Evolutionary conservation across 2,888 invertebrate species (phyloP).

Genomic region (Chloroclystis v-ata): DNA sequence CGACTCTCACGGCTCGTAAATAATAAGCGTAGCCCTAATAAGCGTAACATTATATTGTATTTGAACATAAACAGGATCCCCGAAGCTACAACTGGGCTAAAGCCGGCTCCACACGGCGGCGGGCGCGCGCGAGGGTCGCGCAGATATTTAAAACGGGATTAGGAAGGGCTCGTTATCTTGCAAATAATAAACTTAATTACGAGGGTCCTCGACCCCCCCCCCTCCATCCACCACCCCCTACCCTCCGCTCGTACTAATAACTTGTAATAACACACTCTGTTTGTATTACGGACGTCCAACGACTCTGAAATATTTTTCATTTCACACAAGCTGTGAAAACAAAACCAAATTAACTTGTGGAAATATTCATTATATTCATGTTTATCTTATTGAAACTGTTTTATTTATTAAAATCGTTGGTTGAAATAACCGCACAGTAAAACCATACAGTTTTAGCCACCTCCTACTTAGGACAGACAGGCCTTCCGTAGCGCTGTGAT

Average conservation of each 20-base stretch:
- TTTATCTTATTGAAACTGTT: neutral
- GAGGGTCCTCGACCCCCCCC: slow-evolving; percentile 5
- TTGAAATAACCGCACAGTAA: too few species aligned
- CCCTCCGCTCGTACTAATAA: neutral
- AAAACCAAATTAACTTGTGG: neutral
- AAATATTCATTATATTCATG: too few species aligned
- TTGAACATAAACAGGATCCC: slow-evolving; percentile 17
- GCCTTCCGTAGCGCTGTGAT: too few species aligned
- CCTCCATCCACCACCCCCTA: neutral
- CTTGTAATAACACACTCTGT: neutral
- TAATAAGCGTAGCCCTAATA: slow-evolving; percentile 21
- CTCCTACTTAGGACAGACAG: too few species aligned
- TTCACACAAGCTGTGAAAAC: neutral
- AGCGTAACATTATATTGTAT: slow-evolving; percentile 18
- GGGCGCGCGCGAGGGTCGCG: neutral
- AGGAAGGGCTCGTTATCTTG: slow-evolving; percentile 25
- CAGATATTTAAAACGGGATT: slow-evolving; percentile 27
- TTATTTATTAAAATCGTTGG: too few species aligned
- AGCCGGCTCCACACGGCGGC: neutral
- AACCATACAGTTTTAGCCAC: too few species aligned
- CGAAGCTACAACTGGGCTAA: slow-evolving; percentile 10
- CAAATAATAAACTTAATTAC: slow-evolving; percentile 22
- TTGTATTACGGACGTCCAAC: neutral
- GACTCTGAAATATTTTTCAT: neutral
- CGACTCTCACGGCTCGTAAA: slow-evolving; percentile 16